These are phyloP conservation scores for Sarcophilus harrisii DNA, from an alignment of 2,797 vertebrate species.

Conservation along the genomic window DNA sequence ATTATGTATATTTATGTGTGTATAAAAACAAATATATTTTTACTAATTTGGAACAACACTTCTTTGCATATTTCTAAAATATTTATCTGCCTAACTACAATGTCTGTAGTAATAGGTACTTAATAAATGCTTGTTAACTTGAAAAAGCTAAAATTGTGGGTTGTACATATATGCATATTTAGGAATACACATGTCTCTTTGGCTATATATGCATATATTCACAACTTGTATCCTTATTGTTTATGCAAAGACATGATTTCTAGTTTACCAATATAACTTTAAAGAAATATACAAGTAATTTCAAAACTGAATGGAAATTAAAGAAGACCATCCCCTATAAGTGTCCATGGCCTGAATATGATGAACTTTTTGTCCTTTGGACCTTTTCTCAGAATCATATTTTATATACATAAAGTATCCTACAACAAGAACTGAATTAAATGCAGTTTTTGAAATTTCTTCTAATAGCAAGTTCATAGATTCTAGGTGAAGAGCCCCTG, in stretches of 20 bases:
- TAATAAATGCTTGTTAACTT: background rate
- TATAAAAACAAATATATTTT: background rate
- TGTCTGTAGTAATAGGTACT: background rate
- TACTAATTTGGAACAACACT: background rate
- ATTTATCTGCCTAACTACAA: background rate
- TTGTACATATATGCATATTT: background rate
- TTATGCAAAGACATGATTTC: background rate
- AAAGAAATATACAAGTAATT: background rate
- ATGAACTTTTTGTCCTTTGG: background rate
- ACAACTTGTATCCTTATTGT: background rate
- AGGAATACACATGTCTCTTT: background rate
- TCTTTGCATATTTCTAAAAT: background rate
- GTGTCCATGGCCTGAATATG: background rate
- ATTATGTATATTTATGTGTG: background rate
- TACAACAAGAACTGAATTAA: background rate
- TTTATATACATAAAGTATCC: background rate
- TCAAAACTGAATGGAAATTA: background rate
- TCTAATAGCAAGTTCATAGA: background rate
- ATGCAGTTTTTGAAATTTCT: background rate
- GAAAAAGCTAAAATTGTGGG: background rate
- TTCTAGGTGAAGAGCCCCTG: background rate
- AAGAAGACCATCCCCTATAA: background rate
- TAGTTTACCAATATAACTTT: background rate
- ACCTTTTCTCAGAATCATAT: background rate
- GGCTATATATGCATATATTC: no score